Evolutionary conservation across 2,113 vertebrate genomes (phyloP).

Genomic region (Hippocampus comes): DNA sequence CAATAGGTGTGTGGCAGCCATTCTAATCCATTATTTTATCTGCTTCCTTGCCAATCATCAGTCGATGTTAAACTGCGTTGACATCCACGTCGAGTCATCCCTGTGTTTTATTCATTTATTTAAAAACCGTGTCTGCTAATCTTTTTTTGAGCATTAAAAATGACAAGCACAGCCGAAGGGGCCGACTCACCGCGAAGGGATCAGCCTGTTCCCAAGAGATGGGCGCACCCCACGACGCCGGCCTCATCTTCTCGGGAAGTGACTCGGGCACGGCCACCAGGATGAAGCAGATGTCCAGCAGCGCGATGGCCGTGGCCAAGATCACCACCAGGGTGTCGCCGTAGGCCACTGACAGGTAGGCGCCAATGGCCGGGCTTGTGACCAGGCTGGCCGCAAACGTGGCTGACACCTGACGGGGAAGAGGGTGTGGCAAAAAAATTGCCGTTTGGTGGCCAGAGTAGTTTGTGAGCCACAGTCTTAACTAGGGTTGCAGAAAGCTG

Average conservation of each 20-base stretch:
- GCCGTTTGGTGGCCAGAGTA: neutral
- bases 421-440: neutral
- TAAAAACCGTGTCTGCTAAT: neutral
- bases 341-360: constrained; percentile 81
- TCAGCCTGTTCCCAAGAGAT: constrained; percentile 92
- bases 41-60: too few relatives aligned
- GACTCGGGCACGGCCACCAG: constrained; percentile 87
- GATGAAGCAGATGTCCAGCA: constrained; percentile 90
- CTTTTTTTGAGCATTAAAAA: neutral
- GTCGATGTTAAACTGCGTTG: too few relatives aligned
- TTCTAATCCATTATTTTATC: too few relatives aligned
- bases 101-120: neutral
- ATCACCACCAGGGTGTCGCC: constrained; percentile 86
- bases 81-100: neutral
- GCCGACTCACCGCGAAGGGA: constrained; percentile 80
- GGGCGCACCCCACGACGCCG: constrained; percentile 86
- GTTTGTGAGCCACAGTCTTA: neutral
- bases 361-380: constrained; percentile 87
- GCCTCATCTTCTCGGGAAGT: constrained; percentile 88
- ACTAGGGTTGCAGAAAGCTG: neutral
- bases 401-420: constrained; percentile 80
- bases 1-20: too few relatives aligned
- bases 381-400: constrained; percentile 89
- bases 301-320: constrained; percentile 82
- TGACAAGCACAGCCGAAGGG: neutral